phyloP scores from a whole-genome alignment of 1,140 invertebrate species.

The Hycleus phaleratus region DNA sequence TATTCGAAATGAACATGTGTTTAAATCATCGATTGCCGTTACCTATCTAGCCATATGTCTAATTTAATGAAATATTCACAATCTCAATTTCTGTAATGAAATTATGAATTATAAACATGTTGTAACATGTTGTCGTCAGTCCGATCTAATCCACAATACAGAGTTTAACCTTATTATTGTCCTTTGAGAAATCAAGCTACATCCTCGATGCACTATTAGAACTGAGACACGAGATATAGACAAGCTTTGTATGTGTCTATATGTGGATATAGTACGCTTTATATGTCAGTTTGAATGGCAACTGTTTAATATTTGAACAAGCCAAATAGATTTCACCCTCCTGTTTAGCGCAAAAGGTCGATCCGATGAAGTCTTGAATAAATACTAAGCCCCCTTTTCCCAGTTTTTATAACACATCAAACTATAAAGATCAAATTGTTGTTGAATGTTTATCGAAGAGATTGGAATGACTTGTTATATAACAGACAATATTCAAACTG shows the following conservation, averaged over 20 bases:
- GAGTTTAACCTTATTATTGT: slow-evolving; percentile 7
- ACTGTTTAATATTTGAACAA: slow-evolving; percentile 24
- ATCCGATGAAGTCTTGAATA: slow-evolving; percentile 17
- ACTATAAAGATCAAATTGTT: slow-evolving; percentile 20
- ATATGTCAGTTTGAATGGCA: slow-evolving; percentile 19
- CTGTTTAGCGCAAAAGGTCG: slow-evolving; percentile 9
- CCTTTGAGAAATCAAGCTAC: slow-evolving; percentile 13
- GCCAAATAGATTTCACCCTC: slow-evolving; percentile 22
- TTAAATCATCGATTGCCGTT: too few relatives aligned
- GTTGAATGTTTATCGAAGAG: slow-evolving; percentile 8
- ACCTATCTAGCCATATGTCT: too few relatives aligned
- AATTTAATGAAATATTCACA: slow-evolving; percentile 11
- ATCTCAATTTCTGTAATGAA: slow-evolving; percentile 12
- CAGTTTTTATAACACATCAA: slow-evolving; percentile 13
- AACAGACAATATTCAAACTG: slow-evolving; percentile 8
- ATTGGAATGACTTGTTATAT: slow-evolving; percentile 4
- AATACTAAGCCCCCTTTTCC: slow-evolving; percentile 15
- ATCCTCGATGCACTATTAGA: slow-evolving; percentile 2
- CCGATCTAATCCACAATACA: neutral
- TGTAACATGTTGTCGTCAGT: slow-evolving; percentile 2
- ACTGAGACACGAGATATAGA: slow-evolving; percentile 18
- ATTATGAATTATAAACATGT: slow-evolving; percentile 11
- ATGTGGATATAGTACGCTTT: neutral
- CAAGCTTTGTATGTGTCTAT: neutral
- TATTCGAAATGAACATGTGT: too few relatives aligned